Percentiles rank a stretch among this genome's conserved stretches.
Conservation (phyloP, 2,113 vertebrate species). For the Cephalopterus ornatus region DNA sequence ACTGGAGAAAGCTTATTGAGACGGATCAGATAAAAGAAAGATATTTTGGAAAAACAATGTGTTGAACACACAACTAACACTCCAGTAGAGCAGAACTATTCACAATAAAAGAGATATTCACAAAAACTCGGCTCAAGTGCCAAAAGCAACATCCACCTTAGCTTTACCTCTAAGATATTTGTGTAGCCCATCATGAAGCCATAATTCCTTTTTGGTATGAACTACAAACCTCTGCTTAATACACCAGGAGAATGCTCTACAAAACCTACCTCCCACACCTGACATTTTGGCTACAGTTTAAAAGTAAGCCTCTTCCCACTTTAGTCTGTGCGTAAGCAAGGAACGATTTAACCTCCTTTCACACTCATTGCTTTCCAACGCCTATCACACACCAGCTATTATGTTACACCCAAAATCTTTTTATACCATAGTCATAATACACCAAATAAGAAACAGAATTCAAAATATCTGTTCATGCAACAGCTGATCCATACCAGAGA, state of each 20-base stretch:
- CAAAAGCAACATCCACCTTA: neutral
- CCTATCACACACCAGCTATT: neutral
- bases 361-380: neutral
- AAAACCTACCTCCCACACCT: neutral
- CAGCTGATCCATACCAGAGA: neutral
- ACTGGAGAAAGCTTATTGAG: neutral
- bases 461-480: neutral
- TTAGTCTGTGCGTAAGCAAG: neutral
- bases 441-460: neutral
- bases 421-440: neutral
- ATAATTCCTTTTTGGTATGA: neutral
- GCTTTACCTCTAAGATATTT: neutral
- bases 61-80: neutral
- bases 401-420: neutral
- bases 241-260: neutral
- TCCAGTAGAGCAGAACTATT: neutral
- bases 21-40: neutral
- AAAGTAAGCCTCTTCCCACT: neutral
- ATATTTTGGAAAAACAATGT: neutral
- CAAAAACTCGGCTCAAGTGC: neutral
- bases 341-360: neutral
- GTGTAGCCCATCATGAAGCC: neutral
- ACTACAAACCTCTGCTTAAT: neutral
- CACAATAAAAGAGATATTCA: neutral
- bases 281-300: neutral